Evolutionary conservation across 2,888 invertebrate species (phyloP).

Genomic region (Cataglyphis rosenhaueri): DNA sequence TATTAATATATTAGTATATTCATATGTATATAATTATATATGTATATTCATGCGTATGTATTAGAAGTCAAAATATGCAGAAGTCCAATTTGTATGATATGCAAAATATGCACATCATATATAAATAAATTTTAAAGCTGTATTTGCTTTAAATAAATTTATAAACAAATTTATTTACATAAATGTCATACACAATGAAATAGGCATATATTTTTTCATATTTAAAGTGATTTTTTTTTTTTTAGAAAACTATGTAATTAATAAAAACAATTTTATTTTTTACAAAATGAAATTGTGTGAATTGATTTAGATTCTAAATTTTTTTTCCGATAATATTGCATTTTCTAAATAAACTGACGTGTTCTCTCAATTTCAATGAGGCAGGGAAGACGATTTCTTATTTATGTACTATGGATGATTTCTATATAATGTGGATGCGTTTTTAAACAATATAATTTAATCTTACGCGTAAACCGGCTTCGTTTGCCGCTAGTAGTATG

Average conservation of each 20-base stretch:
- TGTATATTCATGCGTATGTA: too few relatives aligned
- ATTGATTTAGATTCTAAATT: neutral
- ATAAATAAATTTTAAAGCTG: neutral
- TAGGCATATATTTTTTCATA: neutral
- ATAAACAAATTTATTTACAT: neutral
- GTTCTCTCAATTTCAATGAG: neutral
- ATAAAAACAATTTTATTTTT: neutral
- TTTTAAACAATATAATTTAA: constrained; percentile 8
- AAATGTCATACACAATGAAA: neutral
- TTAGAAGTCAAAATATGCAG: too few relatives aligned
- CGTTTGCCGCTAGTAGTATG: constrained; percentile 72
- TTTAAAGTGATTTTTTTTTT: neutral
- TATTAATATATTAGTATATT: too few relatives aligned
- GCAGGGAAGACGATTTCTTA: neutral
- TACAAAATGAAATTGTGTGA: neutral
- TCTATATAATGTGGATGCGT: neutral
- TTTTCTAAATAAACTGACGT: neutral
- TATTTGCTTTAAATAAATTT: neutral
- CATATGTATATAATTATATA: too few relatives aligned
- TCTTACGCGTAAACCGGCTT: constrained; percentile 75
- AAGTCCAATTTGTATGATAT: too few relatives aligned
- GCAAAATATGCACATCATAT: neutral
- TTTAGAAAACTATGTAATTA: neutral
- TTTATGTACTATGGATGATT: neutral
- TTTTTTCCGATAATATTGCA: neutral